Evolutionary conservation across 1,140 invertebrate genomes (phyloP), one percentile per base, ranked within the genome.

Genomic region (Gonatopus flavifemur): DNA sequence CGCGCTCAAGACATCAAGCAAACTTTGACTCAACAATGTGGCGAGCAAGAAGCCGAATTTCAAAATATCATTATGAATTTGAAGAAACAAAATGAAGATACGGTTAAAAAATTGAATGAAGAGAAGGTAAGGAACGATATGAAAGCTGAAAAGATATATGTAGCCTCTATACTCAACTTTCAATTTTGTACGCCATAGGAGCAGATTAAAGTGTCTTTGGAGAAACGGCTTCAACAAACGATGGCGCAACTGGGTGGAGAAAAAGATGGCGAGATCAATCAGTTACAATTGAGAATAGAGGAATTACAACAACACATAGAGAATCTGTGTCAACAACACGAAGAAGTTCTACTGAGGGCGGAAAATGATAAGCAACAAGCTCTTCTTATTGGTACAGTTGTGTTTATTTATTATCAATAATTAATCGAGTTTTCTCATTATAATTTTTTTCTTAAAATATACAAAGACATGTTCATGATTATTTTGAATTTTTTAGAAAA

Each of bases 341-440:
- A 93, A 62, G 91, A 93, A 72, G 84, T 88, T 1, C 80, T 93
- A 59, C 70, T 92, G 2, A 74, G 91, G 20, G 90, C 90, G 3
- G 91, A 93, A 75, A 93, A 91, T 69, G 90, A 93, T 60, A 93
- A 93, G 62, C 91, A 93, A 55, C 90, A 93, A 71, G 87, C 89
- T n/a, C 75, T 93, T 33, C 69, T 93, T 4, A 85, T 93, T 61
- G 88, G 88, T 89, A 71, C 76, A 8, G 0, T 18, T 9, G 25
- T 25, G 36, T 41, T 22, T 35, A 3, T 50, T 45, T 21, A 37
- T 44, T 24, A n/a, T 44, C 36, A 43, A 62, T 55, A 33, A 31
- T 19, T 9, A 12, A 42, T 4, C 3, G 19, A 39, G 12, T 42
- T 30, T 6, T 30, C 40, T 21, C 15, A 25, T 41, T 25, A 21